These are phyloP conservation scores for Temnothorax longispinosus DNA, from an alignment of 1,140 invertebrate genomes.

Conservation along the genomic window DNA sequence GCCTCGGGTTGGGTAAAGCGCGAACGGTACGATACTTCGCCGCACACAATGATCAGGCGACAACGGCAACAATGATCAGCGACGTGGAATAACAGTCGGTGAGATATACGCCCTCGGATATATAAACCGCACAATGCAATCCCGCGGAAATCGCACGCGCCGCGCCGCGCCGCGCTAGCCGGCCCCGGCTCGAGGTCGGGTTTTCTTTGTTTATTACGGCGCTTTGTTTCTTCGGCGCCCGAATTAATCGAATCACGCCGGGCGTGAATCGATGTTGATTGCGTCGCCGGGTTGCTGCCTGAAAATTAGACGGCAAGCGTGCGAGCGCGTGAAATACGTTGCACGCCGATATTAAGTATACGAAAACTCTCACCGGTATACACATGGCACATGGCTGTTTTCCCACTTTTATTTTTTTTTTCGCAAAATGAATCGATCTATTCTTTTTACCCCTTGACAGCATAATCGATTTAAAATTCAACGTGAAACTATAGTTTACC, in stretches of 20 bases:
- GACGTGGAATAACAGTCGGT: constrained; percentile 39
- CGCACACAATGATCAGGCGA: constrained; percentile 45
- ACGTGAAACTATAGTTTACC: background rate
- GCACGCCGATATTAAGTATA: background rate
- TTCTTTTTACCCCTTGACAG: background rate
- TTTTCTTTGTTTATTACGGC: constrained; percentile 58
- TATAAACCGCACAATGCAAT: constrained; percentile 54
- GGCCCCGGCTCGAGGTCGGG: constrained; percentile 12
- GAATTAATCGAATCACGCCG: constrained; percentile 53
- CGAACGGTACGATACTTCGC: constrained; percentile 27
- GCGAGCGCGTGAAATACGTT: constrained; percentile 5
- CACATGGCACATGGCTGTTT: background rate
- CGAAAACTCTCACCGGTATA: background rate
- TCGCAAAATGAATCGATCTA: background rate
- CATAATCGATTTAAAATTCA: background rate
- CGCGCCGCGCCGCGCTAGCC: background rate
- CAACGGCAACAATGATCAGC: constrained; percentile 53
- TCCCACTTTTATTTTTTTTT: background rate
- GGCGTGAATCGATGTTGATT: constrained; percentile 56
- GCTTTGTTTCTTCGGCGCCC: constrained; percentile 55
- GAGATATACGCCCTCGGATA: constrained; percentile 44
- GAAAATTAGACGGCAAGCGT: constrained; percentile 35
- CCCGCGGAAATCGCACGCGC: constrained; percentile 43
- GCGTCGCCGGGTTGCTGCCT: constrained; percentile 1
- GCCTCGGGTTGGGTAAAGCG: background rate